Percentiles rank a stretch among this genome's conserved stretches.
Conservation (phyloP, 1,140 invertebrate genomes). For the Samia ricini region DNA sequence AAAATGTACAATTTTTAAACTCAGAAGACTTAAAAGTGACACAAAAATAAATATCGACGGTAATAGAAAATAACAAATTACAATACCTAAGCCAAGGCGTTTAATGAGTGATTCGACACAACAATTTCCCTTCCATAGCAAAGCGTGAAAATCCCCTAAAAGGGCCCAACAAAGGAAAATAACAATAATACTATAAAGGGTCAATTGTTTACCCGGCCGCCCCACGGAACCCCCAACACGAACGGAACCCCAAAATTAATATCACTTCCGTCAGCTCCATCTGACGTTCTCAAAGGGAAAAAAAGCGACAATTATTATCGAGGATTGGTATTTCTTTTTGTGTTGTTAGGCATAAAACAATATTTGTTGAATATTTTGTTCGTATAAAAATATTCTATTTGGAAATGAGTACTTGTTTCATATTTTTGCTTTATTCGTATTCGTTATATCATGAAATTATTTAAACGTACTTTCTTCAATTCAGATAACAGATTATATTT, state of each 20-base stretch:
- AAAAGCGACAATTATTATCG: constrained; percentile 23
- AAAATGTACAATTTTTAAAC: too few species aligned
- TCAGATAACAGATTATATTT: too few species aligned
- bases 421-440: too few species aligned
- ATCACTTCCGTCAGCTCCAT: constrained; percentile 24
- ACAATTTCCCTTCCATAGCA: constrained; percentile 18
- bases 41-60: background rate
- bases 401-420: background rate
- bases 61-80: background rate
- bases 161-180: constrained; percentile 19
- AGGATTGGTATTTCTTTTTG: constrained; percentile 12
- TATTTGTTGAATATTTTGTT: background rate
- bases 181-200: constrained; percentile 24
- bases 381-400: background rate
- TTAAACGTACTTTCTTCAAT: too few species aligned
- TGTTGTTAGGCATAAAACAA: background rate
- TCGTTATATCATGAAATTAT: too few species aligned
- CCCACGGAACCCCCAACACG: constrained; percentile 18
- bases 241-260: constrained; percentile 21
- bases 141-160: constrained; percentile 19
- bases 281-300: constrained; percentile 20
- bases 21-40: too few species aligned
- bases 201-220: constrained; percentile 25
- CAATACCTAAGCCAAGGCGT: background rate
- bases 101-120: constrained; percentile 2